phyloP scores from a whole-genome alignment of 2,888 invertebrate species.

The Spilosoma lubricipeda region DNA sequence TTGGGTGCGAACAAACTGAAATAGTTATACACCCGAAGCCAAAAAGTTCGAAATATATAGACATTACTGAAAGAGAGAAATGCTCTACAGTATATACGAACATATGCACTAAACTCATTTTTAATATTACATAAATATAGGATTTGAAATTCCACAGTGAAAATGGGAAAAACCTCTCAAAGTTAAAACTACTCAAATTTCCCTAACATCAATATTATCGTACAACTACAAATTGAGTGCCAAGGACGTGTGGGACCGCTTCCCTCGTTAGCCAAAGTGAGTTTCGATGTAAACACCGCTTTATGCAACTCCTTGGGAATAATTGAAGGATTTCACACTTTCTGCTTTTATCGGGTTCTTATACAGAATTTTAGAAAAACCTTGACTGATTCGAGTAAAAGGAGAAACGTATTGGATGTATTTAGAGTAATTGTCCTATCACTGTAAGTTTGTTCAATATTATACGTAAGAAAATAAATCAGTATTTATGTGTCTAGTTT shows the following conservation, averaged over 20 bases:
- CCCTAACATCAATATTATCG: conserved; percentile 40
- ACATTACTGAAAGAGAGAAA: background rate
- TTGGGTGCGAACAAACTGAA: too few species aligned
- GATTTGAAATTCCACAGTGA: background rate
- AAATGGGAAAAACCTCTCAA: conserved; percentile 24
- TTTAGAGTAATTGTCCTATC: background rate
- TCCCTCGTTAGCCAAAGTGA: conserved; percentile 61
- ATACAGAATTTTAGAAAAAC: conserved; percentile 26
- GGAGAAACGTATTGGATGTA: background rate
- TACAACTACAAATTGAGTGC: conserved; percentile 57
- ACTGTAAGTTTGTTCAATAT: background rate
- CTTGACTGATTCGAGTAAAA: conserved; percentile 15
- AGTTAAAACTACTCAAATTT: conserved; percentile 45
- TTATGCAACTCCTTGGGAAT: conserved; percentile 40
- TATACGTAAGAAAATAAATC: background rate
- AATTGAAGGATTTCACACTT: conserved; percentile 39
- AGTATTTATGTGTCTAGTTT: background rate
- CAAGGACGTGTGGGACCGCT: conserved; percentile 47
- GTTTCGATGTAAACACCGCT: conserved; percentile 57
- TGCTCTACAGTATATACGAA: background rate
- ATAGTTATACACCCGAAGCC: too few species aligned
- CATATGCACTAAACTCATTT: background rate
- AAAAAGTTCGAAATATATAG: background rate
- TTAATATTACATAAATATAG: background rate
- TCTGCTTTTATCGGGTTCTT: conserved; percentile 36